Evolutionary conservation across 37 sponge, comb jelly and placozoan species (phyloP).

Genomic region (Bolinopsis microptera): DNA sequence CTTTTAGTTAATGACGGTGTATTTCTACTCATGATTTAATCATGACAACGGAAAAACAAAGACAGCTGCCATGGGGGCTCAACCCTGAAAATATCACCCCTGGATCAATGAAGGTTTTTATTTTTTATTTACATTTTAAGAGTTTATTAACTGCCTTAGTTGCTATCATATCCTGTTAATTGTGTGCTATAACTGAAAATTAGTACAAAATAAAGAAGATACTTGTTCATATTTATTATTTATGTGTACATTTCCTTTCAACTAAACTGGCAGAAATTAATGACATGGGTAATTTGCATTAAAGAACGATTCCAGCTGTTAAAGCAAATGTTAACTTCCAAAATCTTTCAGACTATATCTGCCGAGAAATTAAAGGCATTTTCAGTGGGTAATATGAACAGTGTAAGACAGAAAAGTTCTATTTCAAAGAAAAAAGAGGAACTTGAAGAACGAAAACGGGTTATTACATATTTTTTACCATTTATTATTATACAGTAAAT

Average conservation of each 20-base stretch:
- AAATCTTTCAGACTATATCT: slow-evolving; percentile 69
- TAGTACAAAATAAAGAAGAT: no score
- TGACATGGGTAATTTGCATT: no score
- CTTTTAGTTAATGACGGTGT: no score
- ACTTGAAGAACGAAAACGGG: slow-evolving; percentile 63
- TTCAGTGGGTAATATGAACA: slow-evolving; percentile 74
- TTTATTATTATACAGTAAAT: not conserved
- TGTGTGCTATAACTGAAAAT: no score
- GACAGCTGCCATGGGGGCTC: slow-evolving; percentile 59
- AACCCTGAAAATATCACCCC: slow-evolving; percentile 61
- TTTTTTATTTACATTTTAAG: not conserved
- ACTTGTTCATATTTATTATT: no score
- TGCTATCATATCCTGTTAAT: no score
- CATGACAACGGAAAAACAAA: slow-evolving; percentile 48
- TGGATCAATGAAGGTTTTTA: slow-evolving; percentile 54
- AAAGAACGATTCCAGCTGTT: not conserved
- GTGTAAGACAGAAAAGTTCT: slow-evolving; percentile 67
- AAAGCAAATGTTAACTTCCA: not conserved
- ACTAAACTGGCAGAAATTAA: no score
- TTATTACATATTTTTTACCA: no score
- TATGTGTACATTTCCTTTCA: no score
- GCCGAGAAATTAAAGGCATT: slow-evolving; percentile 83
- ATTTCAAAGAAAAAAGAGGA: slow-evolving; percentile 63
- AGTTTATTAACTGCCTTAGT: no score
- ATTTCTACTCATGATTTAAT: no score